Evolutionary conservation across 2,113 vertebrate species (phyloP), one percentile per base, ranked within the genome.

Genomic region (Ibidorhyncha struthersii): DNA sequence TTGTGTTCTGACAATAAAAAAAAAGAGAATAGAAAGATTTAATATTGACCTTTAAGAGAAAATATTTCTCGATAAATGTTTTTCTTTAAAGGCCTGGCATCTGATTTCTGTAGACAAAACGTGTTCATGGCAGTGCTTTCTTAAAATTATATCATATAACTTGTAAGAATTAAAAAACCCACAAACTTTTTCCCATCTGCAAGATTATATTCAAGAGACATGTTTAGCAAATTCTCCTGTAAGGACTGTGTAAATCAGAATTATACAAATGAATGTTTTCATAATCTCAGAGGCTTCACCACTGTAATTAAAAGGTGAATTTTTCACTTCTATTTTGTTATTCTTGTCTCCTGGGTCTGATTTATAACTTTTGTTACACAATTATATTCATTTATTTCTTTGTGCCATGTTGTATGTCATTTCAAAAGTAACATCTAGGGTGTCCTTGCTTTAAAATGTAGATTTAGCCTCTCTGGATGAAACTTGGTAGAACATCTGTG

Each of bases 361-460:
- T 98, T 98, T 98, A 96, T 96, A 96, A 96, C 96, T 97, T 98
- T 96, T 93, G 89, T 95, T 91, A 96, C 95, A 94, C 89, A 97
- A 98, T 94, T 97, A 97, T 97, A 97, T 98, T 98, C 93, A 98
- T 98, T 98, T 97, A 97, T 98, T 98, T 98, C 98, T 98, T 97
- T 98, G 97, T 97, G 96, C 90, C 93, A 91, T 94, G 92, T 98
- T 98, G 98, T 95, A 97, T 93, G 82, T 82, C 97, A 98, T 98
- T 98, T 98, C 97, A 97, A 98, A 98, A 97, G 97, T 98, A 98
- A 98, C 97, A 98, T 98, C 97, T 95, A 98, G 80, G 7, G 62
- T 98, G 98, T 97, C 98, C 98, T 98, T 98, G 98, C 98, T 98
- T 98, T 98, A 97, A 98, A 98, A 98, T 98, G 98, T 98, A 98